Percentiles rank a stretch among this genome's conserved stretches.
Evolutionary conservation across 2,113 vertebrate species (phyloP).

Genomic region (Neotoma lepida): DNA sequence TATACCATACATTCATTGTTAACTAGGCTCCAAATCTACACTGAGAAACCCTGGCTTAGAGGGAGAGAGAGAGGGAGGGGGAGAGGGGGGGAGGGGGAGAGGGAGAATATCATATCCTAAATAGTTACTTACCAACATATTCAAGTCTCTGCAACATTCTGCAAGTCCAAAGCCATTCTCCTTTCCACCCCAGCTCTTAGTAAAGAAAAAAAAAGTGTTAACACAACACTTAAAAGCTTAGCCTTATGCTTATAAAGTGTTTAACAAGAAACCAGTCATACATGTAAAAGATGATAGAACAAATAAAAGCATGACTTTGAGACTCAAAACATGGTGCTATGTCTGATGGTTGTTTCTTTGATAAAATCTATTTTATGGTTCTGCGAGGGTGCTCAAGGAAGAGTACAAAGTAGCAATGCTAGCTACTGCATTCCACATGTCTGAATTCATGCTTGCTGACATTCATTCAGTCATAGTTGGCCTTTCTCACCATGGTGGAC

Average conservation of each 20-base stretch:
- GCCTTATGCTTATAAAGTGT: background rate
- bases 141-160: conserved; percentile 96
- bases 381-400: background rate
- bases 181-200: conserved; percentile 97
- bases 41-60: too few relatives aligned
- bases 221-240: background rate
- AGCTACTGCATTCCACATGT: background rate
- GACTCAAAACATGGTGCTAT: background rate
- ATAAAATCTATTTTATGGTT: conserved; percentile 16
- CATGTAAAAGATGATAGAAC: background rate
- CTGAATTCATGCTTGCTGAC: background rate
- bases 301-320: conserved; percentile 28
- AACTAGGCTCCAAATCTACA: background rate
- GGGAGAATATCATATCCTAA: background rate
- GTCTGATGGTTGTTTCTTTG: conserved; percentile 39
- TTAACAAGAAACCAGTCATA: conserved; percentile 20
- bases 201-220: conserved; percentile 67
- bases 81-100: too few relatives aligned
- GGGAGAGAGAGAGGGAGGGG: too few relatives aligned
- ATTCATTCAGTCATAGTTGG: background rate
- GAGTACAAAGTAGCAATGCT: background rate
- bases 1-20: background rate
- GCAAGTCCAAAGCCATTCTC: conserved; percentile 98
- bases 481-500: background rate
- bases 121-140: conserved; percentile 89